Evolutionary conservation across 2,797 vertebrate species (phyloP).

Genomic region (Gymnocypris eckloni): DNA sequence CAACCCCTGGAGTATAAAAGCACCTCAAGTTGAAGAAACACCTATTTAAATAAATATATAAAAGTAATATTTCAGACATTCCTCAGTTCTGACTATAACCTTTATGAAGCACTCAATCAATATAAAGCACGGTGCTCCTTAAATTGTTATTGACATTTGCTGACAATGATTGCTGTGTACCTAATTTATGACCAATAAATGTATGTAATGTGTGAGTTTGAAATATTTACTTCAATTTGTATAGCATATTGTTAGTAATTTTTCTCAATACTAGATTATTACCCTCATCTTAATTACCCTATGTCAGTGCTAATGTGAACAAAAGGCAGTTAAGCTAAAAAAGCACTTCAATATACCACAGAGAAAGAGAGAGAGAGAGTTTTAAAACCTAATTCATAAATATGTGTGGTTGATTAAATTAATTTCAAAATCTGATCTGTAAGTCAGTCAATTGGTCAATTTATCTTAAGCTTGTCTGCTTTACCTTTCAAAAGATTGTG

Average conservation of each 20-base stretch:
- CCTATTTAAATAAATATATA: background rate
- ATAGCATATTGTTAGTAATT: background rate
- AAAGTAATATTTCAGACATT: background rate
- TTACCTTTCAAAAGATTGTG: constrained; percentile 31
- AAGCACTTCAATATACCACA: background rate
- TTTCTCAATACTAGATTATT: background rate
- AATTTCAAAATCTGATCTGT: constrained; percentile 34
- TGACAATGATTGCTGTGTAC: background rate
- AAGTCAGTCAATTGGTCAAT: constrained; percentile 44
- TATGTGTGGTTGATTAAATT: constrained; percentile 7
- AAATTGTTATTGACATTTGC: background rate
- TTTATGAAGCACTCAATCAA: background rate
- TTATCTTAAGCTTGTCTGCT: constrained; percentile 37
- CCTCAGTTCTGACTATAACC: constrained; percentile 13
- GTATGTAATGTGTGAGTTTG: background rate
- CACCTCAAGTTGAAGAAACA: background rate
- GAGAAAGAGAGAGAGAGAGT: background rate
- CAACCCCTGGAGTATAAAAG: background rate
- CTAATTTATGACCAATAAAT: background rate
- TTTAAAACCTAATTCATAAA: background rate
- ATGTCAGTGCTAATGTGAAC: background rate
- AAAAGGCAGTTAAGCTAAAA: background rate
- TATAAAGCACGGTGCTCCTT: background rate
- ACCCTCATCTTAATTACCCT: background rate
- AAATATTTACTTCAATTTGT: background rate